A percentile compares a stretch with the other conserved stretches of the same genome.
These are phyloP conservation scores for Myotis pilosus DNA, from an alignment of 2,797 vertebrate species.

Conservation along the genomic window DNA sequence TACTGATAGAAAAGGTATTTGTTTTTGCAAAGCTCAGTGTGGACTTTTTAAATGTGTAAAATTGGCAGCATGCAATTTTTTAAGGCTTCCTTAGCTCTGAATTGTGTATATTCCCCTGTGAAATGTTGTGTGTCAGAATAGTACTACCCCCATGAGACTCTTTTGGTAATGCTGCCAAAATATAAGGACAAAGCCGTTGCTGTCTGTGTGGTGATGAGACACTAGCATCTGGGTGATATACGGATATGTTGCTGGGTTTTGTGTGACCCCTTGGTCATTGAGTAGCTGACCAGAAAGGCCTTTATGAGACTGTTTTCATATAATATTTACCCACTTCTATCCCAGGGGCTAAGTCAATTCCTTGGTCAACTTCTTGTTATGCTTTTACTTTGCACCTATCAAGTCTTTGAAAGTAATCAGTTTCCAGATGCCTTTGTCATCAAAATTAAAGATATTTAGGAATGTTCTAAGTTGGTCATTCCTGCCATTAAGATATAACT, in stretches of 20 bases:
- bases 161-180: neutral
- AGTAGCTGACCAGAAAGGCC: slow-evolving; percentile 22
- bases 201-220: neutral
- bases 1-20: slow-evolving; percentile 28
- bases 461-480: neutral
- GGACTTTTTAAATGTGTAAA: slow-evolving; percentile 38
- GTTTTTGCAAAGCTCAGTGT: slow-evolving; percentile 17
- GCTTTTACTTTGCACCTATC: slow-evolving; percentile 26
- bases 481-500: neutral
- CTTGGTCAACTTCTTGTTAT: slow-evolving; percentile 12
- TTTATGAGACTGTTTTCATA: neutral
- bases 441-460: slow-evolving; percentile 15
- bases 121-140: slow-evolving; percentile 28
- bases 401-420: slow-evolving; percentile 22
- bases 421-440: slow-evolving; percentile 27
- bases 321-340: slow-evolving; percentile 1
- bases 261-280: neutral
- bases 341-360: neutral
- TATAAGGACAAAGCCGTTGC: neutral
- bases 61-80: neutral
- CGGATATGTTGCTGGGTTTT: neutral
- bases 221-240: neutral
- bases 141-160: neutral
- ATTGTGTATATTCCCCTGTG: neutral
- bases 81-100: neutral